Conservation (phyloP, 2,113 vertebrate species). For the Malurus elegans region DNA sequence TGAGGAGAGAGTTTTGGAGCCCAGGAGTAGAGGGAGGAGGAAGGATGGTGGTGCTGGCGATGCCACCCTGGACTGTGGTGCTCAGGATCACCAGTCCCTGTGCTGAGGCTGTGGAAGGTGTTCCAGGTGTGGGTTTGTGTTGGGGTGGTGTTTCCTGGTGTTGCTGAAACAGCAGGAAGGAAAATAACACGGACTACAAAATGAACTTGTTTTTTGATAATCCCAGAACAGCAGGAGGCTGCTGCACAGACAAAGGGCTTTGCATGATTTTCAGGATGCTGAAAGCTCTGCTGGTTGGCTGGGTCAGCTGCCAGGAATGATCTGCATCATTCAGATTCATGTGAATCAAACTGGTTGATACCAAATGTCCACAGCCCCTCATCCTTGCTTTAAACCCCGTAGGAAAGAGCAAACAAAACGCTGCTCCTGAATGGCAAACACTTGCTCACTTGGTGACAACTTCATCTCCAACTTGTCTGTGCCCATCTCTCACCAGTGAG, state of each 20-base stretch:
- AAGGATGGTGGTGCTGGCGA: background rate
- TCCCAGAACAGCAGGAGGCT: background rate
- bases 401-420: background rate
- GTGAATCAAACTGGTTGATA: background rate
- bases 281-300: slow-evolving; percentile 8
- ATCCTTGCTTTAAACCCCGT: background rate
- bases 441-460: background rate
- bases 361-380: background rate
- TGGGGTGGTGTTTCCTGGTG: background rate
- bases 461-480: background rate
- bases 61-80: background rate
- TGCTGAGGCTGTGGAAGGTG: background rate
- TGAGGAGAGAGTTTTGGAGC: background rate
- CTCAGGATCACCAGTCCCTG: background rate
- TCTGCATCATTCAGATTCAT: background rate
- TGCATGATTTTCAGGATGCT: background rate
- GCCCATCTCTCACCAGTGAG: background rate
- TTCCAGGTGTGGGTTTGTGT: background rate
- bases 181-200: background rate
- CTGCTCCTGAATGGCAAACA: background rate
- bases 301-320: background rate
- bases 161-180: background rate
- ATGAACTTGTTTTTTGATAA: background rate
- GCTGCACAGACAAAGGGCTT: background rate
- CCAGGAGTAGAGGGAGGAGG: background rate